Evolutionary conservation across 2,113 vertebrate genomes (phyloP), one percentile per base, ranked within the genome.

Genomic region (Myotis yumanensis): DNA sequence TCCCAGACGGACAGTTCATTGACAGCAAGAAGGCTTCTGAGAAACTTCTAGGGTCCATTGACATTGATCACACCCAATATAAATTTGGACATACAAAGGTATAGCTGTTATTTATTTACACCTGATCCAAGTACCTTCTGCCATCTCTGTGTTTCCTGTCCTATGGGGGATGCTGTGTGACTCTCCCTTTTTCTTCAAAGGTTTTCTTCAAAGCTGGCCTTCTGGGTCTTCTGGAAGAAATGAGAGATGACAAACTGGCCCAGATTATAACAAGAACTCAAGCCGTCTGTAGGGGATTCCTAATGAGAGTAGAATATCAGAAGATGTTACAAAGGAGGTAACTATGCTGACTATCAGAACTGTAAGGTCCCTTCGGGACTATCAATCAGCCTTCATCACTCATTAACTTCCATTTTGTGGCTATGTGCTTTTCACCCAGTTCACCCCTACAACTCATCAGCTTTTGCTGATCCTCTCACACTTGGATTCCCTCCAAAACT

Each of bases 201-300:
- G 99, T 99, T 94, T 99, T 99, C 97, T 99, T 99, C 98, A 99
- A 99, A 98, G 99, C 99, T 95, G 99, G 99, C 37, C 98, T 99
- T 75, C 92, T 99, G 97, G 99, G 99, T 54, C 93, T 97, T 3
- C 98, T 99, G 86, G 99, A 99, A 92, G 99, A 99, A 98, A 98
- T 99, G 99, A 98, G 99, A 90, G 98, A 99, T 97, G 99, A 99
- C 4, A 99, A 99, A 94, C 96, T 99, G 91, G 99, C 99, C 72
- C 91, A 98, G 92, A 98, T 99, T 96, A 99, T 99, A 93, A 99
- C 99, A 79, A 99, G 99, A 97, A 99, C 99, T 48, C 99, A 99
- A 71, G 99, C 99, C 30, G 92, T 99, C 52, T 99, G 99, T 95
- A 98, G 99, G 93, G 99, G 98, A 43, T 99, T 88, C 96, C 96